phyloP scores from a whole-genome alignment of 2,113 vertebrate genomes.

The Xiphias gladius region DNA sequence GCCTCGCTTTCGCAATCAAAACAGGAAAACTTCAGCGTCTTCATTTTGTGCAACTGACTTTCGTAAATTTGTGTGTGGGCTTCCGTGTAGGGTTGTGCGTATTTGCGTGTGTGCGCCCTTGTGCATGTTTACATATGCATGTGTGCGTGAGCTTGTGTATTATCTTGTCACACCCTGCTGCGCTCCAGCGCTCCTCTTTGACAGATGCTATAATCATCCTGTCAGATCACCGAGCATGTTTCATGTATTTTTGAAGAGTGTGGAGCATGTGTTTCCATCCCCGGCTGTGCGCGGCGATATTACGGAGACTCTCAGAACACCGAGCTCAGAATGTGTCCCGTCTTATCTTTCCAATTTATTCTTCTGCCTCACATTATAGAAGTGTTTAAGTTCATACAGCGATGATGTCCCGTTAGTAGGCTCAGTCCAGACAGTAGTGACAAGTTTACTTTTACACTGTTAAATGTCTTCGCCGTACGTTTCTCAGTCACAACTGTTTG shows the following conservation, averaged over 20 bases:
- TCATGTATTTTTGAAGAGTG: conserved; percentile 45
- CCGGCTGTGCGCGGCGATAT: neutral
- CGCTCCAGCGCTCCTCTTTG: neutral
- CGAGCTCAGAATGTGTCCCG: neutral
- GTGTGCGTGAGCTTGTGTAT: neutral
- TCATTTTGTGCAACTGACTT: neutral
- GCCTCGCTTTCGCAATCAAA: neutral
- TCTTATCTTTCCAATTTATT: neutral
- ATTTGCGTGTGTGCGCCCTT: neutral
- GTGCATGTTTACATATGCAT: neutral
- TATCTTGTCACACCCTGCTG: neutral
- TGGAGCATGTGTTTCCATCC: conserved; percentile 6
- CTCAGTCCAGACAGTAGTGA: too few species aligned
- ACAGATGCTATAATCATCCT: conserved; percentile 36
- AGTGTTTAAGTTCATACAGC: neutral
- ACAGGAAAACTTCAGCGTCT: neutral
- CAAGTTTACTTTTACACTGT: too few species aligned
- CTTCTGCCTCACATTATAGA: neutral
- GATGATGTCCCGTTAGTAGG: neutral
- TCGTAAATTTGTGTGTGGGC: neutral
- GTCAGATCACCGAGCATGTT: conserved; percentile 4
- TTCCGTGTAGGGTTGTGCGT: neutral
- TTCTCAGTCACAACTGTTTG: too few species aligned
- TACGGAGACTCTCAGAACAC: neutral
- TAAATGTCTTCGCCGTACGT: too few species aligned